phyloP scores from a whole-genome alignment of 2,797 vertebrate genomes.

The Zalophus californianus region DNA sequence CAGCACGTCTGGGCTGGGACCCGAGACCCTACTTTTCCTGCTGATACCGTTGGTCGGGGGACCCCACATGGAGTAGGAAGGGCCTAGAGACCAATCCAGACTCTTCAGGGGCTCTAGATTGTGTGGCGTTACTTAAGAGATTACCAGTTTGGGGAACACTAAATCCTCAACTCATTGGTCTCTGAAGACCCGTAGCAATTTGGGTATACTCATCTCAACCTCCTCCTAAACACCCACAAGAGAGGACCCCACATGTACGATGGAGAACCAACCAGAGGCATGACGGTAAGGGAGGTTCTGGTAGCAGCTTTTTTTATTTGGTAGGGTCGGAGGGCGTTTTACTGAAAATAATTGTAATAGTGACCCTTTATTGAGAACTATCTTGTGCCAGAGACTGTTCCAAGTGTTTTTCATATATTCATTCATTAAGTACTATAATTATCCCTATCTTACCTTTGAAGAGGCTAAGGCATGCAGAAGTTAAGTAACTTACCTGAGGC shows the following conservation, averaged over 20 bases:
- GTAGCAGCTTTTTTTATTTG: not conserved
- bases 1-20: not conserved
- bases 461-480: not conserved
- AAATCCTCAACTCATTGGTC: not conserved
- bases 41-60: not conserved
- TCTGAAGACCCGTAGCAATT: not conserved
- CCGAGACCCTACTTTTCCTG: not conserved
- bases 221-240: not conserved
- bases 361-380: not conserved
- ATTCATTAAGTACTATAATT: not conserved
- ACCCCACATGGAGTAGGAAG: not conserved
- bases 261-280: not conserved
- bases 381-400: not conserved
- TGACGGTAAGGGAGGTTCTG: not conserved
- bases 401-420: not conserved
- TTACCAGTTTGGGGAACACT: not conserved
- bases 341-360: not conserved
- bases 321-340: not conserved
- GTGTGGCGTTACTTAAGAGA: not conserved
- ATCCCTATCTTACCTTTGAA: not conserved
- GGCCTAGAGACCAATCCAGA: not conserved
- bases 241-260: not conserved
- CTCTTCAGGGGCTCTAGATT: not conserved
- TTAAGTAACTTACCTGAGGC: not conserved
- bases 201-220: not conserved